A percentile compares a stretch with the other conserved stretches of the same genome.
phyloP scores from a whole-genome alignment of 2,888 invertebrate genomes.

The Agrochola litura region DNA sequence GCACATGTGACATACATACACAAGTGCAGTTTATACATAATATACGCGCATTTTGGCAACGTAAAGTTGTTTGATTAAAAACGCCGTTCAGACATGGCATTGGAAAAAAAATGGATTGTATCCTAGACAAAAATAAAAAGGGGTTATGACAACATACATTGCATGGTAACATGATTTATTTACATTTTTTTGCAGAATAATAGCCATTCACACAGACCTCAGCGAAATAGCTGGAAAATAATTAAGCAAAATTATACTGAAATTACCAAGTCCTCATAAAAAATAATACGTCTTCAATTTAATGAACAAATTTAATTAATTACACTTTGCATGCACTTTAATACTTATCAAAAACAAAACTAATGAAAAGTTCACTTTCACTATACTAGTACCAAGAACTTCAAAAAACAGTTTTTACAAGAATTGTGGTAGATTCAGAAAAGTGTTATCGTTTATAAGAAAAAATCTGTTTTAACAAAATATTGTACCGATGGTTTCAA shows the following conservation, averaged over 20 bases:
- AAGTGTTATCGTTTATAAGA: not conserved
- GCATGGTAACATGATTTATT: not conserved
- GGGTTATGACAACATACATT: not conserved
- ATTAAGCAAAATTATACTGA: not conserved
- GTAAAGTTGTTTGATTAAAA: not conserved
- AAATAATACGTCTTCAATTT: not conserved
- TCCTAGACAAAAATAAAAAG: not conserved
- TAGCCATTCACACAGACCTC: not conserved
- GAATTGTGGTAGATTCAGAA: not conserved
- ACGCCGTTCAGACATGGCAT: not conserved
- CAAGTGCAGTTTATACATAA: conserved; percentile 8
- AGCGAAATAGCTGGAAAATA: not conserved
- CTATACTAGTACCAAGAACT: too few relatives aligned
- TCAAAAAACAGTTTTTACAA: not conserved
- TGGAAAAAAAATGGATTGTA: not conserved
- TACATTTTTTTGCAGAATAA: not conserved
- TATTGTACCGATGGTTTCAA: not conserved
- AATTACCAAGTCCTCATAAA: not conserved
- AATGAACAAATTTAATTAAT: not conserved
- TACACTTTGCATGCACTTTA: not conserved
- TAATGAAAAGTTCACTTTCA: not conserved
- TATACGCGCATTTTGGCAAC: conserved; percentile 17
- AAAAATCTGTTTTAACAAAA: not conserved
- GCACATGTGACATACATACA: conserved; percentile 47
- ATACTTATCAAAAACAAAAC: not conserved